phyloP scores from a whole-genome alignment of 1,140 invertebrate species.

The Calephelis nemesis region DNA sequence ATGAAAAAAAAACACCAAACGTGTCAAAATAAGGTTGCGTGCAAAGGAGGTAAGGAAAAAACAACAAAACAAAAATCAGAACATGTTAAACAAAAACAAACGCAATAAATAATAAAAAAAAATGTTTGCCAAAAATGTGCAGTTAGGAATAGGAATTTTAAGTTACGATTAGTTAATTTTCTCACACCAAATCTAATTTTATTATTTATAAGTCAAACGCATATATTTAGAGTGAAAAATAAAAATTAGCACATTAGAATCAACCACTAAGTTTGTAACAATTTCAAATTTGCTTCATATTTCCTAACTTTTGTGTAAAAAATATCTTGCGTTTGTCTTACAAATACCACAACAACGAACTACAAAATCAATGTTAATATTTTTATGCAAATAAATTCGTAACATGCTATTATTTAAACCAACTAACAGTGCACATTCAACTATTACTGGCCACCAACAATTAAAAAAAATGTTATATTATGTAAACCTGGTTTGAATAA shows the following conservation, averaged over 20 bases:
- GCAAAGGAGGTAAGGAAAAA: conserved; percentile 70
- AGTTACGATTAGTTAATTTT: conserved; percentile 70
- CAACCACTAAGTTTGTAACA: too few species aligned
- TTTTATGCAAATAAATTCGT: conserved; percentile 38
- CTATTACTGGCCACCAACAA: conserved; percentile 28
- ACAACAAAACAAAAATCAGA: conserved; percentile 78
- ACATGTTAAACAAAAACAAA: conserved; percentile 71
- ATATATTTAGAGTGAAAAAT: conserved; percentile 34
- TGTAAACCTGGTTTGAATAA: conserved; percentile 11
- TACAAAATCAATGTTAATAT: conserved; percentile 24
- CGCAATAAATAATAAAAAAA: conserved; percentile 43
- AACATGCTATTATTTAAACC: conserved; percentile 35
- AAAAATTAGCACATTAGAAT: neutral
- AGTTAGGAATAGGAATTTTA: conserved; percentile 70
- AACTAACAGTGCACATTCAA: conserved; percentile 30
- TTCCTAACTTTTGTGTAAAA: neutral
- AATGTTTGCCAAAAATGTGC: conserved; percentile 57
- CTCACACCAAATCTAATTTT: conserved; percentile 59
- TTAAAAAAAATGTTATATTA: conserved; percentile 17
- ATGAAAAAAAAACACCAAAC: conserved; percentile 66
- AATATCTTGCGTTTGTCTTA: conserved; percentile 31
- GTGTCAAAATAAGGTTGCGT: conserved; percentile 66
- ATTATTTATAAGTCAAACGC: conserved; percentile 50
- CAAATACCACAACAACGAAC: conserved; percentile 17
- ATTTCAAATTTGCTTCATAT: neutral